A percentile compares a stretch with the other conserved stretches of the same genome.
phyloP scores from a whole-genome alignment of 2,797 vertebrate species.

The Amblyraja radiata region DNA sequence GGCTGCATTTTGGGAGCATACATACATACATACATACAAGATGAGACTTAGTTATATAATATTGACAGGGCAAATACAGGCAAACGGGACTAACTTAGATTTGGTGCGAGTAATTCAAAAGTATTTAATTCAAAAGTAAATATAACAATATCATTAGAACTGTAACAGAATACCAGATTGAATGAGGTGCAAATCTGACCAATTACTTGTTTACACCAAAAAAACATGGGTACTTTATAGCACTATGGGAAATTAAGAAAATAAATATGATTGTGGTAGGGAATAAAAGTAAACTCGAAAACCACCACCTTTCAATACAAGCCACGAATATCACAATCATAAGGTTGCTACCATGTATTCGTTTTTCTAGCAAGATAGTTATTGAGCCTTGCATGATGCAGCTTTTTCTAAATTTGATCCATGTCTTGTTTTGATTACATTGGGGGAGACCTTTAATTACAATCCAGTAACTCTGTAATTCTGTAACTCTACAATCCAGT shows the following conservation, averaged over 20 bases:
- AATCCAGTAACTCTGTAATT: no score
- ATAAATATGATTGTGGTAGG: not conserved
- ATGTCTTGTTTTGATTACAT: not conserved
- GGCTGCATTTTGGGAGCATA: no score
- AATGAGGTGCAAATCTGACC: not conserved
- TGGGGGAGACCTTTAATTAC: no score
- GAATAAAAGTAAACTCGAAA: not conserved
- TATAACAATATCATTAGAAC: not conserved
- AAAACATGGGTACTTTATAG: not conserved
- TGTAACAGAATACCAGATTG: not conserved
- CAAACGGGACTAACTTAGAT: no score
- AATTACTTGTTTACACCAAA: no score
- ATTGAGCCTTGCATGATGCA: not conserved
- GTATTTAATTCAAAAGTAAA: not conserved
- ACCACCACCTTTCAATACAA: not conserved
- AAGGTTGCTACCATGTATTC: not conserved
- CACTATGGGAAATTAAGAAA: not conserved
- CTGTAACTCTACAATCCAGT: no score
- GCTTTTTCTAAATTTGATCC: not conserved
- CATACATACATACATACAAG: no score
- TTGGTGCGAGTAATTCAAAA: not conserved
- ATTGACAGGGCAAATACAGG: no score
- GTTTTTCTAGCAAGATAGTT: not conserved
- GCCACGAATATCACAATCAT: not conserved
- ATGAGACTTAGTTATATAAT: no score